Evolutionary conservation across 2,888 invertebrate genomes (phyloP), one percentile per base, ranked within the genome.

Genomic region (Phengaris arion): DNA sequence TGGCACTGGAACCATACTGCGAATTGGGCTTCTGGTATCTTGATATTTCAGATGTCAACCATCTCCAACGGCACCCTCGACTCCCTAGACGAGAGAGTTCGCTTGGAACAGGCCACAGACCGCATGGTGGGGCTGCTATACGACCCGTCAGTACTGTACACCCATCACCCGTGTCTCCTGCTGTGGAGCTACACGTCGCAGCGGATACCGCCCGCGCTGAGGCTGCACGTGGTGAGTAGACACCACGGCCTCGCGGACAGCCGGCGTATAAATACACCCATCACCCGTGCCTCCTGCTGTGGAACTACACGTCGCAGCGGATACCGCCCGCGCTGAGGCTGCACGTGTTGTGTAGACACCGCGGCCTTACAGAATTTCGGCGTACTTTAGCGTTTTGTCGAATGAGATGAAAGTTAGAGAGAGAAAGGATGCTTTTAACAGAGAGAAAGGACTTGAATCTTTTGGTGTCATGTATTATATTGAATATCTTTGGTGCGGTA

Each of bases 151-250:
- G 72, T 83, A 0, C 90, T 86, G 77, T 93, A 93, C 78, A 92
- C 93, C 0, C 93, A 93, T 76, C 87, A 93, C 78, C 93, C 93
- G 0, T 92, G 91, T 0, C 82, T 92, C 76, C 77, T 93, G 76
- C 79, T 92, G 72, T 93, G 93, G 93, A 84, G 86, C 0, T 92
- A 92, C 79, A 89, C 90, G 2, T 92, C 93, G 0, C 82, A 85
- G 57, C 82, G 91, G 79, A 92, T 92, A 48, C 83, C 88, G 13
- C 81, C 85, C 74, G 81, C 82, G 74, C 81, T 93, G 2, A 85
- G 83, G 76, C 78, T 86, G 76, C 85, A 87, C 77, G 88, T 93
- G 64, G 93, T 93, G 83, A 89, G 91, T 87, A 10, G 7, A n/a
- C n/a, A 55, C 55, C 35, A 9, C 4, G 22, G 57, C 15, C 57